phyloP scores from a whole-genome alignment of 2,888 invertebrate genomes.

The Carabus problematicus region DNA sequence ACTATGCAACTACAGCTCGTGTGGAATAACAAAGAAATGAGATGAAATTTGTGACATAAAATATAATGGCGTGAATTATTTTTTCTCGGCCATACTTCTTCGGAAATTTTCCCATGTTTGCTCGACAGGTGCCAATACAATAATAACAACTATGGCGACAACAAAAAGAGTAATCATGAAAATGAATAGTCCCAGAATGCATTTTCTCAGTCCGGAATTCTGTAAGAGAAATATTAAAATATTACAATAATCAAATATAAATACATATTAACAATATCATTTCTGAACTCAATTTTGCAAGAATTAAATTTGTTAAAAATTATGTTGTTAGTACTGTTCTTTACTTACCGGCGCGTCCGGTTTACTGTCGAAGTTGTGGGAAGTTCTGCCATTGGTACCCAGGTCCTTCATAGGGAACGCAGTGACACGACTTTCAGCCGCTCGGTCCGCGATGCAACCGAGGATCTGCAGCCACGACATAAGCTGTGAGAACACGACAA shows the following conservation, averaged over 20 bases:
- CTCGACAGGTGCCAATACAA: conserved; percentile 77
- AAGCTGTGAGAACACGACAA: conserved; percentile 48
- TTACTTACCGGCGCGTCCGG: conserved; percentile 79
- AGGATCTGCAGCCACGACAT: conserved; percentile 68
- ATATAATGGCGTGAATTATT: conserved; percentile 11
- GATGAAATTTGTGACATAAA: conserved; percentile 19
- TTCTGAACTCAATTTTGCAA: no score
- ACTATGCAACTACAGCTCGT: conserved; percentile 22
- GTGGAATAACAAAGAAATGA: conserved; percentile 28
- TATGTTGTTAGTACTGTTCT: not conserved
- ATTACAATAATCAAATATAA: no score
- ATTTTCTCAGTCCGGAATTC: conserved; percentile 69
- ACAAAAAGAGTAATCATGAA: conserved; percentile 74
- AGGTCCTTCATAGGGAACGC: conserved; percentile 88
- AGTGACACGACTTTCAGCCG: conserved; percentile 74
- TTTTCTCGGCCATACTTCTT: conserved; percentile 16
- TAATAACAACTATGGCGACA: conserved; percentile 75
- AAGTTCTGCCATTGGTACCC: conserved; percentile 67
- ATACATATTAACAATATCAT: no score
- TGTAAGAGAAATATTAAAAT: not conserved
- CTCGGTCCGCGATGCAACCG: conserved; percentile 78
- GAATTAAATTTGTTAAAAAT: not conserved
- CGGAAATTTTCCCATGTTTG: conserved; percentile 62
- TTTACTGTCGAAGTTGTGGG: conserved; percentile 72
- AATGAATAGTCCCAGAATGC: conserved; percentile 79